Base-by-base conservation (phyloP, 2,888 invertebrate species). In the Flabesymbios commensalis region DNA sequence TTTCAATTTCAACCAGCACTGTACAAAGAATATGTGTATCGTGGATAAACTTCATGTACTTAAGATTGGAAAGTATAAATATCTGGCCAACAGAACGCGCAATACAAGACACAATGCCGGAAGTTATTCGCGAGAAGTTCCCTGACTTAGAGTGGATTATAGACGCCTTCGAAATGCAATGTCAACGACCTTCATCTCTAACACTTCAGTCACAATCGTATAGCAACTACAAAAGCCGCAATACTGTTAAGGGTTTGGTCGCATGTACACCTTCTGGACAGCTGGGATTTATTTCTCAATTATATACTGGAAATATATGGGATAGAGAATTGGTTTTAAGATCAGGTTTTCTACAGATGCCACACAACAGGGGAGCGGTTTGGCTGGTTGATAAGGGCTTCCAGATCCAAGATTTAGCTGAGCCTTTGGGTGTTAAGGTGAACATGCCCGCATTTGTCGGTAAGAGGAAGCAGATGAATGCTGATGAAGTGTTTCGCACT, bases 251-350 rank as follows among this genome's bases (percentile, higher is more conserved):
- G 36, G 48, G 36, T 4, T 45, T 55, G 28, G 51, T 60, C 3
- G 60, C 54, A 36, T 54, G 43, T 32, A 55, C 47, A 3, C 55
- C 60, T 17, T 53, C 60, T 55, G 60, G 60, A 28, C 47, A 55
- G 28, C 26, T 60, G 28, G 43, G 47, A 19, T 60, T 60, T 39
- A 29, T 54, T 1, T 60, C 55, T 19, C 53, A 55, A 28, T 39
- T 60, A n/a, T 60, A 60, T 41, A 60, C 60, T 31, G 55, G 55
- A 36, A 60, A 45, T 54, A 60, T 60, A 24, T 60, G 54, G 1
- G 55, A 60, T 33, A 43, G 43, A 29, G 54, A 60, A 45, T 47
- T 60, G 28, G 47, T 39, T 3, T 28, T 47, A 10, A 32, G 60
- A 7, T 43, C 45, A 17, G 55, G 55, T n/a, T 45, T 54, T 19